Base-by-base conservation (phyloP, 2,888 invertebrate genomes). In the Girardia tigrina region DNA sequence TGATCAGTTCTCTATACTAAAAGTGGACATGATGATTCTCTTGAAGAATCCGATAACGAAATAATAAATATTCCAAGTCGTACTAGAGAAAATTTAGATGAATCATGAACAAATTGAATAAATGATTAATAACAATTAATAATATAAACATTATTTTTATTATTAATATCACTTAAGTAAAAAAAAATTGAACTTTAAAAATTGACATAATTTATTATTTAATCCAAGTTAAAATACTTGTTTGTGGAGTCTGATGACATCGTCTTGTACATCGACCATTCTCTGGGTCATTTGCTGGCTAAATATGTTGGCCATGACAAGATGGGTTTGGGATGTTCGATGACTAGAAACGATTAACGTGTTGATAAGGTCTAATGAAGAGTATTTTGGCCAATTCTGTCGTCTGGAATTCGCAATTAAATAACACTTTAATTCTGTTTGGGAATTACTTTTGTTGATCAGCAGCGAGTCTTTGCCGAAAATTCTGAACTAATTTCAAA, bases 241-340 rank as follows among this genome's bases (percentile, higher is more conserved):
- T 36, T 36, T 36, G 36, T 36, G 16, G 16, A 36, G 36, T 14
- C 75, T 20, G 8, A 23, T 89, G 42, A 90, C 88, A 84, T 91
- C 91, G 80, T 91, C 91, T 85, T 90, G 89, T 81, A 94, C 91
- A 81, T 91, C 90, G 80, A 89, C 88, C 80, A 94, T 88, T 75
- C 92, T 87, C 79, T 90, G 88, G 77, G 90, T 90, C 81, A 94
- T 88, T 85, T 91, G 90, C 76, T 90, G 90, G 80, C 89, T 90
- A 87, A 92, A 94, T 80, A 95, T 89, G 82, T 93, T 93, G 71
- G 90, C 90, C 78, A 94, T 88, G 78, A 90, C 90, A 69, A 90
- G 90, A 86, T 94, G 92, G 8, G 75, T 75, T 26, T 75, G 73
- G 6, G 75, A 75, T 14, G 73, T 36, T 23, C 75, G 75, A n/a